These are phyloP conservation scores for Cebus imitator DNA, from an alignment of 2,113 vertebrate species.

Conservation along the genomic window DNA sequence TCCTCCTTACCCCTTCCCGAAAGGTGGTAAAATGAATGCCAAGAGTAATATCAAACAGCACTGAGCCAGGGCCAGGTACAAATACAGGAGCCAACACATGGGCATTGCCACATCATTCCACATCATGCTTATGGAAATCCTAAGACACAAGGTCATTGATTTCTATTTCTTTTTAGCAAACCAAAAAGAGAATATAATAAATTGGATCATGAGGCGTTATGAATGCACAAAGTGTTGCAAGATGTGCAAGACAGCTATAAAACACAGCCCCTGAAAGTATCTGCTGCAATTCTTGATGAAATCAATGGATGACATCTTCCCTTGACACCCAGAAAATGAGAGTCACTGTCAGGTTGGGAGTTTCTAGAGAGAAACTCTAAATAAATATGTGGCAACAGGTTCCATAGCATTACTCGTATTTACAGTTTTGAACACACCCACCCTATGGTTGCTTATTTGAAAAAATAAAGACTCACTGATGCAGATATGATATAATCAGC, in stretches of 20 bases:
- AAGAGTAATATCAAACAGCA: neutral
- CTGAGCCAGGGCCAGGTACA: neutral
- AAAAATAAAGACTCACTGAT: neutral
- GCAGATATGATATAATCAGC: constrained; percentile 13
- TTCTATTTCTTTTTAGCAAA: neutral
- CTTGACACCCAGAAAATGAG: neutral
- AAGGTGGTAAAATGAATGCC: neutral
- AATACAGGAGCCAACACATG: neutral
- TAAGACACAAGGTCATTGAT: neutral
- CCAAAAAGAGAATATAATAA: neutral
- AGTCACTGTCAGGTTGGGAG: neutral
- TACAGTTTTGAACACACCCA: neutral
- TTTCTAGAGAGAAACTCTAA: constrained; percentile 7
- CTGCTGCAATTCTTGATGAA: neutral
- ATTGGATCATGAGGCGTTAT: neutral
- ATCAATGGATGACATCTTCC: neutral
- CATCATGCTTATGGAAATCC: neutral
- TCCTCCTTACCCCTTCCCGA: neutral
- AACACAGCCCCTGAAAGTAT: neutral
- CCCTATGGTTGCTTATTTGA: neutral
- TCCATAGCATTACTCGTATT: neutral
- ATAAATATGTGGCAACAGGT: neutral
- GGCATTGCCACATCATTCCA: neutral
- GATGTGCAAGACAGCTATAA: neutral
- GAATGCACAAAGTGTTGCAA: neutral